Conservation (phyloP, 2,113 vertebrate species). For the Urocolius indicus region DNA sequence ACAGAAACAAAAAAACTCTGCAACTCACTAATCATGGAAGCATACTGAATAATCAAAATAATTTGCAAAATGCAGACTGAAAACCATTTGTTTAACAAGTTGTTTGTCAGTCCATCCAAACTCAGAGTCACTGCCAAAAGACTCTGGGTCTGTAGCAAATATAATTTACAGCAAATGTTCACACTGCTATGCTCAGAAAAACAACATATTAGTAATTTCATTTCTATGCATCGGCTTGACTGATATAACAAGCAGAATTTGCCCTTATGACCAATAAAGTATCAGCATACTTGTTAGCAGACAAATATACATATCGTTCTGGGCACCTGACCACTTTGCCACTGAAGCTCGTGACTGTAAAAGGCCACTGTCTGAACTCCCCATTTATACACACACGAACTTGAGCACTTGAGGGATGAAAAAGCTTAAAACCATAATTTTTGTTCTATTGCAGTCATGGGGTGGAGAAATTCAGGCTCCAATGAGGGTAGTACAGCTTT, state of each 20-base stretch:
- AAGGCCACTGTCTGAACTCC: not conserved
- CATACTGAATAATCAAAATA: constrained; percentile 1
- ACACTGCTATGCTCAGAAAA: not conserved
- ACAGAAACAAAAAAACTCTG: not conserved
- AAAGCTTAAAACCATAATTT: not conserved
- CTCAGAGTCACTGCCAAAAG: not conserved
- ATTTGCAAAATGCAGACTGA: constrained; percentile 8
- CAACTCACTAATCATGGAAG: constrained; percentile 14
- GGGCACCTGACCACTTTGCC: accelerated
- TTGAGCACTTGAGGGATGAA: not conserved
- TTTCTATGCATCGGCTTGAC: not conserved
- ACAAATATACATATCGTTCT: accelerated
- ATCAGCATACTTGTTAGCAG: not conserved
- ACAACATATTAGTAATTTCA: not conserved
- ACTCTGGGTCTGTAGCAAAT: constrained; percentile 24
- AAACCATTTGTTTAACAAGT: constrained; percentile 8
- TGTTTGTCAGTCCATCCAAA: constrained; percentile 26
- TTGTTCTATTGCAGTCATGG: not conserved
- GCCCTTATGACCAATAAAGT: not conserved
- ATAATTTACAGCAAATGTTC: constrained; percentile 30
- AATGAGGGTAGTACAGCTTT: not conserved
- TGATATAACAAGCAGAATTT: not conserved
- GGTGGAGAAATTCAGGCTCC: not conserved
- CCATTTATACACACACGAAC: accelerated
- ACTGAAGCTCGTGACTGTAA: not conserved